A percentile compares a stretch with the other conserved stretches of the same genome.
Conservation (phyloP, 2,113 vertebrate genomes). For the Onychorhynchus coronatus region DNA sequence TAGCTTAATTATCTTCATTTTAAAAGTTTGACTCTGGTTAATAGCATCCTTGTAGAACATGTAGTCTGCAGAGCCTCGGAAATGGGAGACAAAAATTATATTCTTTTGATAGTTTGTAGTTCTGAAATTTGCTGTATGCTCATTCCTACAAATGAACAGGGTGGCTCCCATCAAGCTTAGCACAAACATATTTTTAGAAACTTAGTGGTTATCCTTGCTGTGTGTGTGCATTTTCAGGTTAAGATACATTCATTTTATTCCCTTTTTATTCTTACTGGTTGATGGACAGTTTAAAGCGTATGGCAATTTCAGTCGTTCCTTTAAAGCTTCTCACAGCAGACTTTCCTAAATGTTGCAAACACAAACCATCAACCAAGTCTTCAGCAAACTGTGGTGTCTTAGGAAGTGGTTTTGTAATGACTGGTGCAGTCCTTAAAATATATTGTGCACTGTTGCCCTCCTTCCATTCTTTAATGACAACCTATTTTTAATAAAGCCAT, state of each 20-base stretch:
- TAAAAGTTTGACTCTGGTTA: not conserved
- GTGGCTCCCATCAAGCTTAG: not conserved
- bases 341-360: not conserved
- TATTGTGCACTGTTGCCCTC: not conserved
- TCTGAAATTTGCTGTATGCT: not conserved
- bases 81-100: not conserved
- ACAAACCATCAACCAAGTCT: not conserved
- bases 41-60: not conserved
- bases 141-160: not conserved
- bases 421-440: not conserved
- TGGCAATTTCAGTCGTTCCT: not conserved
- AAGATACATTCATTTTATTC: not conserved
- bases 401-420: not conserved
- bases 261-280: not conserved
- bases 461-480: constrained; percentile 8
- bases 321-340: not conserved
- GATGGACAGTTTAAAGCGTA: not conserved
- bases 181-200: not conserved
- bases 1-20: not conserved
- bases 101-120: not conserved
- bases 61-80: not conserved
- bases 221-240: not conserved
- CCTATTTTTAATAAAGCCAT: constrained; percentile 60
- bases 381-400: not conserved
- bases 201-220: not conserved